Conservation (phyloP, 2,113 vertebrate genomes). For the Psittacara wagleri region DNA sequence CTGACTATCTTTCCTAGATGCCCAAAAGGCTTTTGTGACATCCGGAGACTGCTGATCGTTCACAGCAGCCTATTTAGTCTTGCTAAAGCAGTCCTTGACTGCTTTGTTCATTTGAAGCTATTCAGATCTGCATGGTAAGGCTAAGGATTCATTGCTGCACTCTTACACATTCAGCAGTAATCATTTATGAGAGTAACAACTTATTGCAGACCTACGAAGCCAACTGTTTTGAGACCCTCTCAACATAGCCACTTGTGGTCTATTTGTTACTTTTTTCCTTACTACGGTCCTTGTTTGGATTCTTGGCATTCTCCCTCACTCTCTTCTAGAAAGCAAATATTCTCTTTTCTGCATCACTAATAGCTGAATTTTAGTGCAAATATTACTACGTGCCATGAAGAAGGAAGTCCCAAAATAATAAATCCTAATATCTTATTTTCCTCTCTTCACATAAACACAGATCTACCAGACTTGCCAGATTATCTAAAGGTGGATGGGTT, state of each 20-base stretch:
- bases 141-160: background rate
- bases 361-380: background rate
- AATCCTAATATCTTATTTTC: background rate
- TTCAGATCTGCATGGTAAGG: background rate
- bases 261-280: background rate
- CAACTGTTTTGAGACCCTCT: background rate
- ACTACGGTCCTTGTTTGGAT: background rate
- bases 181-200: background rate
- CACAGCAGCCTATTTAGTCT: slow-evolving; percentile 6
- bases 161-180: background rate
- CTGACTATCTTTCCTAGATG: background rate
- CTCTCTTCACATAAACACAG: background rate
- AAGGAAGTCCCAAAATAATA: background rate
- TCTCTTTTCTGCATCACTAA: background rate
- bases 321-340: background rate
- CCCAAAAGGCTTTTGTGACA: background rate
- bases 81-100: background rate
- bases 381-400: background rate
- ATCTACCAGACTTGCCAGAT: background rate
- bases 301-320: background rate
- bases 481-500: background rate
- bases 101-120: slow-evolving; percentile 48
- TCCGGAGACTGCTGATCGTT: background rate
- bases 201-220: background rate
- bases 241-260: background rate